Evolutionary conservation across 1,140 invertebrate species (phyloP), one percentile per base, ranked within the genome.

Genomic region (Gryllus bimaculatus): DNA sequence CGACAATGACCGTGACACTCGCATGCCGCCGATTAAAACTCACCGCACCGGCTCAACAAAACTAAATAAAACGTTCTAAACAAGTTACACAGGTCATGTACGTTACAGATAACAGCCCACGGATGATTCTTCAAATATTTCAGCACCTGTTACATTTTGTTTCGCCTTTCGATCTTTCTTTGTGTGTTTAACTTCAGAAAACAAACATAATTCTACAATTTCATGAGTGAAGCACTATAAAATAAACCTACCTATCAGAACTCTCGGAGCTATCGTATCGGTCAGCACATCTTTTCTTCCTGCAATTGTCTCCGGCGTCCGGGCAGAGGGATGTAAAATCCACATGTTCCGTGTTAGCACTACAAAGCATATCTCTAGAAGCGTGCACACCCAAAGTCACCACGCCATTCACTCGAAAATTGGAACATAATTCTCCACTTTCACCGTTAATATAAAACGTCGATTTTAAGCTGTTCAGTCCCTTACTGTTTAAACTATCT

Each of bases 251-350:
- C 93, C 93, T 95, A 92, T 95, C 93, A 87, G 93, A 94, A 85
- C 93, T 94, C 87, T 95, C 93, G 83, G 93, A 94, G 86, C 93
- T 94, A 89, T 95, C 93, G 89, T 94, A 94, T 89, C 93, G 89
- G 90, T 95, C 93, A 83, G 92, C 88, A 87, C 93, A 94, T 86
- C 93, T 89, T 86, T 93, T 94, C 88, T 94, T 94, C 85, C 92
- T 90, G 84, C 90, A 92, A 81, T 82, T 82, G 75, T 82, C 82
- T 74, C 47, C 79, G 76, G 73, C 47, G 47, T 78, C 48, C 39
- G 77, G 48, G 74, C 80, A 80, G 78, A 80, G 73, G 74, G 74
- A 49, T 54, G 74, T 66, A 79, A 79, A 79, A 48, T 79, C 54
- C 54, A 66, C 18, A 66, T 66, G 10, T 20, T 76, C 74, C 75